phyloP scores from a whole-genome alignment of 2,113 vertebrate genomes.

The Caracal caracal region DNA sequence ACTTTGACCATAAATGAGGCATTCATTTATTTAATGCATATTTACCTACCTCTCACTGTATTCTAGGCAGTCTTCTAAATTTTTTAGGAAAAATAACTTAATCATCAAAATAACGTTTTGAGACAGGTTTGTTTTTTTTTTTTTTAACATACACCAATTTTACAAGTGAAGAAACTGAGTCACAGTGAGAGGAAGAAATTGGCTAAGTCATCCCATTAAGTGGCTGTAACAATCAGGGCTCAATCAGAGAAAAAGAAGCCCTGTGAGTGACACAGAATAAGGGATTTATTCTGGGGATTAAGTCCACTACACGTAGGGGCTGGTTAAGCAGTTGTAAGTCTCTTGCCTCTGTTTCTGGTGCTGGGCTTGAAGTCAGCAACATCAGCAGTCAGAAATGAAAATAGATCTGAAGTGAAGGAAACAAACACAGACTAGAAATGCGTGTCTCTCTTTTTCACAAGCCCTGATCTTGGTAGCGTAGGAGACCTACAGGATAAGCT shows the following conservation, averaged over 20 bases:
- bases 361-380: not conserved
- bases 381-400: not conserved
- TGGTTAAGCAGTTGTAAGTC: not conserved
- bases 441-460: not conserved
- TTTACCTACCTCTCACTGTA: not conserved
- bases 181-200: not conserved
- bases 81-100: not conserved
- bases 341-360: not conserved
- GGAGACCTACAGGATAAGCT: not conserved
- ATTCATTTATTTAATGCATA: not conserved
- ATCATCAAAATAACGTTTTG: not conserved
- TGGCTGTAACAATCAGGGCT: not conserved
- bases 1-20: not conserved
- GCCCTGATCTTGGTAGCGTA: fast-evolving
- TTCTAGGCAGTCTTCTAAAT: not conserved
- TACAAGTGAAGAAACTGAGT: not conserved
- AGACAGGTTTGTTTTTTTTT: not conserved
- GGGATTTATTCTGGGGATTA: not conserved
- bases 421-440: not conserved
- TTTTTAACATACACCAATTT: not conserved
- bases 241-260: not conserved
- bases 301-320: not conserved
- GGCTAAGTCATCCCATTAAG: not conserved
- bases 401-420: not conserved
- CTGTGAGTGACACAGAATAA: not conserved